phyloP scores from a whole-genome alignment of 2,888 invertebrate species.

The Nephrotoma flavescens region DNA sequence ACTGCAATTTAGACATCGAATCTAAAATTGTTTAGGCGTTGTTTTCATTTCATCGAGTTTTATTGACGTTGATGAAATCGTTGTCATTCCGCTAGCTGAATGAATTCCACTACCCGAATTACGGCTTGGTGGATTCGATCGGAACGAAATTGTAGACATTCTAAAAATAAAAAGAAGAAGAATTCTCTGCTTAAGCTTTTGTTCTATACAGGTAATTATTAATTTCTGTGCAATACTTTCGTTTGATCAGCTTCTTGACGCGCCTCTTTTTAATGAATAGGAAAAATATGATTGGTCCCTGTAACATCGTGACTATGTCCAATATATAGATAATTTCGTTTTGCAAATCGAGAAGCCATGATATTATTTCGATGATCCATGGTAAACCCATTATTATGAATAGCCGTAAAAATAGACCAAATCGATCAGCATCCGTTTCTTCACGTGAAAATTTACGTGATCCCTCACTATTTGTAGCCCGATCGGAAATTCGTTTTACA shows the following conservation, averaged over 20 bases:
- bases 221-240: not conserved
- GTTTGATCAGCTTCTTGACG: not conserved
- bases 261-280: not conserved
- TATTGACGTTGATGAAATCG: not conserved
- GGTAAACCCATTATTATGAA: constrained; percentile 58
- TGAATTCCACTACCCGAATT: not conserved
- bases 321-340: constrained; percentile 16
- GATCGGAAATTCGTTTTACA: not conserved
- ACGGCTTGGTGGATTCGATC: not conserved
- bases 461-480: not conserved
- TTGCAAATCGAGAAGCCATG: constrained; percentile 34
- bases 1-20: too few relatives aligned
- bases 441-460: not conserved
- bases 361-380: constrained; percentile 58
- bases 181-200: too few relatives aligned
- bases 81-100: not conserved
- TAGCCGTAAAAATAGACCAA: not conserved
- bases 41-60: not conserved
- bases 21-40: not conserved
- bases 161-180: not conserved
- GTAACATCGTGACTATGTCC: constrained; percentile 35
- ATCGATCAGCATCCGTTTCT: not conserved
- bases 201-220: too few relatives aligned
- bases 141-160: not conserved
- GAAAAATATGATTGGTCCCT: constrained; percentile 27